Evolutionary conservation across 2,888 invertebrate genomes (phyloP).

Genomic region (Augochlorella aurata): DNA sequence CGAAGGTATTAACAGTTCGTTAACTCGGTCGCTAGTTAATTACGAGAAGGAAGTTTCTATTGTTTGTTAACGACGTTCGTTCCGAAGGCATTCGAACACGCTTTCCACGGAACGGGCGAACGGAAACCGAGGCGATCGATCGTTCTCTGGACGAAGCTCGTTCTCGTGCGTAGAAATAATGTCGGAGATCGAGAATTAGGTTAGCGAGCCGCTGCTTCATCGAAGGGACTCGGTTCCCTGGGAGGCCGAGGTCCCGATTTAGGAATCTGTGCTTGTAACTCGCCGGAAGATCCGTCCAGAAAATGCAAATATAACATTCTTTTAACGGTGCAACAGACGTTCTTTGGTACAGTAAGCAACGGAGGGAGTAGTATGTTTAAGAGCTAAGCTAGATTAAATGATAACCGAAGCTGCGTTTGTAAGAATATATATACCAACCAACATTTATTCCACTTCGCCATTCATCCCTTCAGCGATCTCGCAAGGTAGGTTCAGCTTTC

Average conservation of each 20-base stretch:
- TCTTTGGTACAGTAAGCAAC: background rate
- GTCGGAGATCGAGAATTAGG: background rate
- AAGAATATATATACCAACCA: conserved; percentile 16
- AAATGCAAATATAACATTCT: background rate
- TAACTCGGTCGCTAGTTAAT: conserved; percentile 11
- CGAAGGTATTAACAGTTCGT: conserved; percentile 26
- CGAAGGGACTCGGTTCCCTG: background rate
- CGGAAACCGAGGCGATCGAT: background rate
- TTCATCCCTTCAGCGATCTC: conserved; percentile 34
- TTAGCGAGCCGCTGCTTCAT: background rate
- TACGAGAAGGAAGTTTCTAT: background rate
- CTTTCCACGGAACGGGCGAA: background rate
- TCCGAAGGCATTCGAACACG: background rate
- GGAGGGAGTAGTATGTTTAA: background rate
- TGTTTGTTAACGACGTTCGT: conserved; percentile 8
- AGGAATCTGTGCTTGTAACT: conserved; percentile 3
- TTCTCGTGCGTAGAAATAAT: conserved; percentile 22
- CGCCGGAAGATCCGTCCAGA: background rate
- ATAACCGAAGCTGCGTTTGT: no score
- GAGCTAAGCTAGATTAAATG: background rate
- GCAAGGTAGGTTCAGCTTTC: conserved; percentile 45
- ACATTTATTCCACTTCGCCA: conserved; percentile 31
- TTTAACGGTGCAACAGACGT: background rate
- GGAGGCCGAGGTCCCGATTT: background rate
- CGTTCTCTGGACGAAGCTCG: background rate